phyloP scores from a whole-genome alignment of 2,797 vertebrate species.

The Dicrostonyx torquatus region DNA sequence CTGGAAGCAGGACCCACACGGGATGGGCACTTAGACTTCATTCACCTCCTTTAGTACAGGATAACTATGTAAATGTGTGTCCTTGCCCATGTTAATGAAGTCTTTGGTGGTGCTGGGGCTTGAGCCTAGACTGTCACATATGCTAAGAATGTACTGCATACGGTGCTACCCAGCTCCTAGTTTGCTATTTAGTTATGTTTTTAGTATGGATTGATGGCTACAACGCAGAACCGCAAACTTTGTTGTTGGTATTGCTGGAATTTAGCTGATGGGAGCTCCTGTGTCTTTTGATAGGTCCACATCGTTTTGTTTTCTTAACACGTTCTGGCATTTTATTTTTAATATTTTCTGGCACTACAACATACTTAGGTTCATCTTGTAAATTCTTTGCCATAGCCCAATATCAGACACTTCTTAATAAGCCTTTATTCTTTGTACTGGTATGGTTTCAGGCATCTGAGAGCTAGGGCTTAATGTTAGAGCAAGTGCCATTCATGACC shows the following conservation, averaged over 20 bases:
- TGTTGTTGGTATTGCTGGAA: not conserved
- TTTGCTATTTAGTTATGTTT: conserved; percentile 44
- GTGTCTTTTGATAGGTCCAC: not conserved
- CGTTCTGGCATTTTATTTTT: not conserved
- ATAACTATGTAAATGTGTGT: not conserved
- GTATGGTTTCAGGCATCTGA: not conserved
- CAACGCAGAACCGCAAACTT: not conserved
- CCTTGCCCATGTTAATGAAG: too few species aligned
- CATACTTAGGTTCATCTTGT: not conserved
- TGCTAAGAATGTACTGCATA: not conserved
- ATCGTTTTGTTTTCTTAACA: conserved; percentile 34
- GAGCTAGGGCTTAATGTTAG: not conserved
- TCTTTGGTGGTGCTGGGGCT: not conserved
- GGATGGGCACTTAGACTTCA: not conserved
- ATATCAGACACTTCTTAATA: conserved; percentile 9
- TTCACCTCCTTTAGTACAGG: not conserved
- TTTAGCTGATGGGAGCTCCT: not conserved
- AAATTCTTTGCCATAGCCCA: not conserved
- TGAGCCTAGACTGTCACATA: not conserved
- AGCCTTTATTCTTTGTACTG: not conserved
- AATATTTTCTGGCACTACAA: not conserved
- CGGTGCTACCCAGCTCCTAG: not conserved
- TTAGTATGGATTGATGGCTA: not conserved
- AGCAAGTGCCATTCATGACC: not conserved
- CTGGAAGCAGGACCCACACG: not conserved